Base-by-base conservation (phyloP, 2,113 vertebrate species). In the Prionailurus bengalensis region DNA sequence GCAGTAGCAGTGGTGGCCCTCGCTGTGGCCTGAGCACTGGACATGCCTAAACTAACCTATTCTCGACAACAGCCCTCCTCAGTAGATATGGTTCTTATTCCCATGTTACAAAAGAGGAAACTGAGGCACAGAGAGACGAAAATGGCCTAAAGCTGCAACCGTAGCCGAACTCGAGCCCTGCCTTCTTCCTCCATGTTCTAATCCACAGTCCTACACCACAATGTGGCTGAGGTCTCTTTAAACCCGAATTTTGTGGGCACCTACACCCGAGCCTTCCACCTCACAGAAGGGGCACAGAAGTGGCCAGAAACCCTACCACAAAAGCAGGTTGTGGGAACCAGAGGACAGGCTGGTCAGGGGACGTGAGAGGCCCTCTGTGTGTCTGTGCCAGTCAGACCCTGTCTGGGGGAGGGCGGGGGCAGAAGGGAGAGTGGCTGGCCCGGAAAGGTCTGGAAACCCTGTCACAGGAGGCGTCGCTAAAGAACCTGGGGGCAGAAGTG, bases 31-130 rank as follows among this genome's bases (percentile, higher is more conserved):
- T 48, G 19, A 61, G 42, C 63, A 0, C 51, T 58, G 11, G 12
- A 3, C 42, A 0, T 1, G 48, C 3, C 3, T n/a, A 7, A 19
- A 29, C 7, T n/a, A 2, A 11, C 11, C 45, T 2, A 31, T 12
- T 80, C 70, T 63, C 23, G 6, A 27, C 15, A 16, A n/a, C 27
- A 25, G 14, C 53, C 53, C 42, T 19, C 3, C 0, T 16, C 39
- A 42, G 48, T 0, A 42, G 39, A 21, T 1, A 4, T 0, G 0
- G 7, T 31, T 71, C 39, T 58, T 36, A 13, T 12, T 36, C 66
- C n/a, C 42, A 12, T 45, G 31, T 19, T 63, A n/a, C 68, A 14
- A 23, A 45, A 45, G 92, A 65, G 65, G 27, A 94, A 81, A 86
- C 36, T 1, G 55, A 90, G 91, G 65, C 45, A 19, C 23, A 12